Percentiles rank a stretch among this genome's conserved stretches.
Evolutionary conservation across 2,888 invertebrate genomes (phyloP).

Genomic region (Catocala fraxini): DNA sequence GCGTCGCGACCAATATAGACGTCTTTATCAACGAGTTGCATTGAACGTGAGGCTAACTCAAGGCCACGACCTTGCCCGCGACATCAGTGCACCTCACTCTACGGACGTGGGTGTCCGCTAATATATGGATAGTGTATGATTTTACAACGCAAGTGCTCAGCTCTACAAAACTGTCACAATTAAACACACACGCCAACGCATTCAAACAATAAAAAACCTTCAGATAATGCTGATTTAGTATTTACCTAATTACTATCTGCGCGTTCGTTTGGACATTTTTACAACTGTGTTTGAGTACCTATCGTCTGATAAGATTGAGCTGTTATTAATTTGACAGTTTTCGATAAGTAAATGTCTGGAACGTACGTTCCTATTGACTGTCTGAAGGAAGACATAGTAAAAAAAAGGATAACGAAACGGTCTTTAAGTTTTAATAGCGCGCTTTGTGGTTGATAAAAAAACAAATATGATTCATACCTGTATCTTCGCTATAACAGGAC

Average conservation of each 20-base stretch:
- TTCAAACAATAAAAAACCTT: too few species aligned
- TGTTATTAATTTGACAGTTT: not conserved
- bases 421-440: not conserved
- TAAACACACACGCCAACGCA: too few species aligned
- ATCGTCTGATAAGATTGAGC: not conserved
- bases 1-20: constrained; percentile 26
- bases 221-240: too few species aligned
- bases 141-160: too few species aligned
- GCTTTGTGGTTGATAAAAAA: not conserved
- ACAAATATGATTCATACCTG: constrained; percentile 56
- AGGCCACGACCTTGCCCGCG: constrained; percentile 35
- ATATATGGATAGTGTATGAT: not conserved
- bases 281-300: too few species aligned
- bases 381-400: not conserved
- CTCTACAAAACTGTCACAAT: not conserved
- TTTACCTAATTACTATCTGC: too few species aligned
- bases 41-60: constrained; percentile 34
- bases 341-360: not conserved
- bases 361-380: not conserved
- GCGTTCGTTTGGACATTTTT: too few species aligned
- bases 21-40: constrained; percentile 40
- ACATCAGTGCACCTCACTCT: constrained; percentile 29
- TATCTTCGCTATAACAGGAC: constrained; percentile 71
- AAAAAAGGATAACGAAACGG: not conserved
- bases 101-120: constrained; percentile 6